Conservation (phyloP, 1,140 invertebrate species). For the Listronotus oregonensis region DNA sequence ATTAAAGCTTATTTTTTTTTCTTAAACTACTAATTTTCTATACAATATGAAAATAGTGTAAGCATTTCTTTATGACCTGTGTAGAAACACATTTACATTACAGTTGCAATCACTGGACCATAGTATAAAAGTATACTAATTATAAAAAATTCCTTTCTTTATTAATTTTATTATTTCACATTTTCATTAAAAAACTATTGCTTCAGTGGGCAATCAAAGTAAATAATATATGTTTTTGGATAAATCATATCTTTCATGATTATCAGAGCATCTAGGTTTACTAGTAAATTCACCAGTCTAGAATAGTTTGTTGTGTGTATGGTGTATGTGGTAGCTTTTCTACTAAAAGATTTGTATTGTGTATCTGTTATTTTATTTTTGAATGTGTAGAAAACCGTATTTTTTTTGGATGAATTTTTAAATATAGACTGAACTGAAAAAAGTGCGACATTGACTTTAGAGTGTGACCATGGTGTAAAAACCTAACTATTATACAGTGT, state of each 20-base stretch:
- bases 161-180: conserved; percentile 19
- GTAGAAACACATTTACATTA: background rate
- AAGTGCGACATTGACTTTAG: no score
- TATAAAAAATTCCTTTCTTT: conserved; percentile 19
- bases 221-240: conserved; percentile 25
- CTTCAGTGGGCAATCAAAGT: conserved; percentile 21
- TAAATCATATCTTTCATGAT: conserved; percentile 25
- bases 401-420: no score
- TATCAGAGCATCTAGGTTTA: conserved; percentile 24
- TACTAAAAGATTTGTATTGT: no score
- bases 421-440: no score
- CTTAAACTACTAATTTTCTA: no score
- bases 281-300: background rate
- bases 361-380: no score
- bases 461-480: no score
- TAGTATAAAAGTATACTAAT: conserved; percentile 3
- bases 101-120: conserved; percentile 7
- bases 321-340: no score
- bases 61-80: background rate
- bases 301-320: background rate
- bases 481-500: no score
- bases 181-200: conserved; percentile 24
- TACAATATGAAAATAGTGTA: no score
- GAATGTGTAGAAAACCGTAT: no score
- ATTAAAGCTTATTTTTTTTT: no score